phyloP scores from a whole-genome alignment of 2,113 vertebrate species.

The Bubo scandiacus region DNA sequence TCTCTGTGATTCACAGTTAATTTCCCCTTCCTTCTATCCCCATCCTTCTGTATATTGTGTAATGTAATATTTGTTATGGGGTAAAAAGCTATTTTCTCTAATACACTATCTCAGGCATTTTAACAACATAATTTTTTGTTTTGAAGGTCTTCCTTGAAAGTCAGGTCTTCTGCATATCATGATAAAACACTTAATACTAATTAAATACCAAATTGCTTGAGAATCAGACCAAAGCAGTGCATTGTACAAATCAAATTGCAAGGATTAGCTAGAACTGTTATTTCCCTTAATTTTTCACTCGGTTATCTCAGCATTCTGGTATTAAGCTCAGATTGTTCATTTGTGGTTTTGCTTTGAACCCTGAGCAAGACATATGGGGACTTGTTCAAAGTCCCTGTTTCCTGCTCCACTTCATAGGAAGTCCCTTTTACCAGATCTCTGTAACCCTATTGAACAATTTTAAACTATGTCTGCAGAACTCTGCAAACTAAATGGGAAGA shows the following conservation, averaged over 20 bases:
- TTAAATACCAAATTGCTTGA: not conserved
- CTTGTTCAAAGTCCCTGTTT: not conserved
- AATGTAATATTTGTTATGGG: not conserved
- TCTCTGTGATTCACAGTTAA: not conserved
- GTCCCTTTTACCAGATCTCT: too few species aligned
- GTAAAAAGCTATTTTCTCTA: not conserved
- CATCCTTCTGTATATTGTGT: not conserved
- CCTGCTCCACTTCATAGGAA: not conserved
- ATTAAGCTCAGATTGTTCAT: not conserved
- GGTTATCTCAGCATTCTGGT: not conserved
- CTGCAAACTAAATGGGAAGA: not conserved
- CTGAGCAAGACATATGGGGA: not conserved
- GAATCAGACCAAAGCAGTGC: not conserved
- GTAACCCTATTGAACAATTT: not conserved
- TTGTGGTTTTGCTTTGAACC: not conserved
- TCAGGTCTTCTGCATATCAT: not conserved
- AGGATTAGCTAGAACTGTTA: not conserved
- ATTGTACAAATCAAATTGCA: not conserved
- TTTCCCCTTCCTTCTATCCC: not conserved
- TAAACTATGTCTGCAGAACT: fast-evolving
- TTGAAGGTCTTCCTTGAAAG: not conserved
- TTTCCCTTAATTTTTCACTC: not conserved
- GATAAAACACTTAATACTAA: not conserved
- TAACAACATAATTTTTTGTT: not conserved
- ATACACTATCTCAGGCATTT: not conserved